Evolutionary conservation across 2,888 invertebrate species (phyloP).

Genomic region (Eledone cirrhosa): DNA sequence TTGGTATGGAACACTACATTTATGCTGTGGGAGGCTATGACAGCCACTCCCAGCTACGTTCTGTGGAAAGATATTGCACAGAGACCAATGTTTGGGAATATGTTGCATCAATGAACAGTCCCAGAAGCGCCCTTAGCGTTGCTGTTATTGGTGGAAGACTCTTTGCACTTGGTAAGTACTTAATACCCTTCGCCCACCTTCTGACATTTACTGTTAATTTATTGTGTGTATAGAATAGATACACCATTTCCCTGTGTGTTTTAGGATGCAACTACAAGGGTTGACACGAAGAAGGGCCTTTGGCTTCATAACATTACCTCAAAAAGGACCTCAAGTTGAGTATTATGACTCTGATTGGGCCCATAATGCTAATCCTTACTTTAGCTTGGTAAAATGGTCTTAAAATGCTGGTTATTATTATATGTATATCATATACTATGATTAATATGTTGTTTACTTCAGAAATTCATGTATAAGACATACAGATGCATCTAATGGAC

Average conservation of each 20-base stretch:
- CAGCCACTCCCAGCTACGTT: conserved; percentile 80
- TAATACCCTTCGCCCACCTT: too few species aligned
- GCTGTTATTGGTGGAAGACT: conserved; percentile 86
- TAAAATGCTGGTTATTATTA: neutral
- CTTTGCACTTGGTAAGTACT: conserved; percentile 81
- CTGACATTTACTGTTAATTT: too few species aligned
- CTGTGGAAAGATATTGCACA: conserved; percentile 88
- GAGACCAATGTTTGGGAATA: conserved; percentile 83
- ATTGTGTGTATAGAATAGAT: too few species aligned
- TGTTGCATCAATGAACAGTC: conserved; percentile 79
- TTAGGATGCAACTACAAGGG: too few species aligned
- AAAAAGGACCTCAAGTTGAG: too few species aligned
- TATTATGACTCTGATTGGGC: conserved; percentile 69
- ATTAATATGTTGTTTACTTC: too few species aligned
- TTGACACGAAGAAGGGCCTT: too few species aligned
- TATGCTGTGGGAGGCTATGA: conserved; percentile 97
- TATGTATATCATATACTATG: too few species aligned
- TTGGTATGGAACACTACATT: conserved; percentile 83
- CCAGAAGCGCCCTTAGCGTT: conserved; percentile 87
- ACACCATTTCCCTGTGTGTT: too few species aligned
- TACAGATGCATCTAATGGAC: too few species aligned
- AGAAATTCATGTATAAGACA: too few species aligned
- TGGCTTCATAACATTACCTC: too few species aligned
- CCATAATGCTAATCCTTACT: conserved; percentile 76
- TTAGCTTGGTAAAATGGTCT: neutral